Evolutionary conservation across 1,140 invertebrate species (phyloP).

Genomic region (Cyrtorhinus lividipennis): DNA sequence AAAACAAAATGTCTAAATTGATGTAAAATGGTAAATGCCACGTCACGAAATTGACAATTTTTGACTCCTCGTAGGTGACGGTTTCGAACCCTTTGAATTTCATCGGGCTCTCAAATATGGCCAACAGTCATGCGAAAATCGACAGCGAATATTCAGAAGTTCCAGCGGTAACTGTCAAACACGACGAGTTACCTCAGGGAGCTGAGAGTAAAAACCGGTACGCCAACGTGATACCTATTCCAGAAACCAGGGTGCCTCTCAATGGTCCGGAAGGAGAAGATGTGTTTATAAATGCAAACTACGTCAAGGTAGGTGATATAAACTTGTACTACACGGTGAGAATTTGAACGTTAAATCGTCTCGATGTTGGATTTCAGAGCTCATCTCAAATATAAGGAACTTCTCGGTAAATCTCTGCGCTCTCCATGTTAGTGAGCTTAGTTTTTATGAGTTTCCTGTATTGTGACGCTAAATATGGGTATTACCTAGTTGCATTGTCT

Average conservation of each 20-base stretch:
- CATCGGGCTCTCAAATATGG: conserved; percentile 55
- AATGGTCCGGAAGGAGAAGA: conserved; percentile 35
- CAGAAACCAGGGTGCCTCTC: conserved; percentile 63
- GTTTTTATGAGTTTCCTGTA: too few species aligned
- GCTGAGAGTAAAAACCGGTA: conserved; percentile 85
- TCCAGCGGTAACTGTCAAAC: conserved; percentile 54
- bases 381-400: too few species aligned
- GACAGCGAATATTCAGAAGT: conserved; percentile 63
- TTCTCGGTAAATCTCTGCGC: too few species aligned
- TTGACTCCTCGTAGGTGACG: conserved; percentile 47
- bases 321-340: not conserved
- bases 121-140: conserved; percentile 51
- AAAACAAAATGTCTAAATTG: too few species aligned
- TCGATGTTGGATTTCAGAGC: too few species aligned
- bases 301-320: conserved; percentile 52
- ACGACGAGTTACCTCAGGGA: conserved; percentile 67
- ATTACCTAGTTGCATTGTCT: too few species aligned
- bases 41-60: too few species aligned
- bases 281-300: conserved; percentile 89
- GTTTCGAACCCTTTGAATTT: conserved; percentile 58
- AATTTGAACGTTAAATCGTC: not conserved
- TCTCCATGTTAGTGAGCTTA: too few species aligned
- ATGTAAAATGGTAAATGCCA: too few species aligned
- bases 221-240: conserved; percentile 83
- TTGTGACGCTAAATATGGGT: too few species aligned